Base-by-base conservation (phyloP, 1,140 invertebrate genomes). In the Hylaeus anthracinus region DNA sequence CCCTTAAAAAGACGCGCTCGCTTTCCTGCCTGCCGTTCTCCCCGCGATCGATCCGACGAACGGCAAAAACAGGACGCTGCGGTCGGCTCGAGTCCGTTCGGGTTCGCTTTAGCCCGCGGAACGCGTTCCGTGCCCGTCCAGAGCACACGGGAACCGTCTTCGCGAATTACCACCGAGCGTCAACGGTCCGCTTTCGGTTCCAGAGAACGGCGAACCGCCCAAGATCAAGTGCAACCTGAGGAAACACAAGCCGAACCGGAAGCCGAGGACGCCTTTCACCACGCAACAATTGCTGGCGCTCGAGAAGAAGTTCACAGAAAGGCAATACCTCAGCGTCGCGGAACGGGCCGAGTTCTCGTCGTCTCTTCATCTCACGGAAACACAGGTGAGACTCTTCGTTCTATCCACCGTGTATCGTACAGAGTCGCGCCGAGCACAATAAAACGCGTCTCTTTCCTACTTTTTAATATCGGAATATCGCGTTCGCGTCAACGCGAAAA, bases 221-320 rank as follows among this genome's bases (percentile, higher is more conserved):
- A 97, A 97, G 92, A 94, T 98, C 66, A 99, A 99, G 93, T 99
- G 98, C 94, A 98, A 98, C 91, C 94, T 99, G 71, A 94, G 98
- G 81, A 98, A 98, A 89, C 97, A 97, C 95, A 99, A 99, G 90
- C 98, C 98, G 41, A 99, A 99, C 94, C 94, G 99, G 77, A 99
- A 99, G 93, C 99, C 98, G 1, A 95, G 98, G 70, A 99, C 98
- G 0, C 98, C 98, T 1, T 99, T 99, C 94, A 99, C 98, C 9
- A 98, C 98, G 3, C 97, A 99, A 91, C 99, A 99, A 91, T 94
- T 99, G 51, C 92, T 99, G 48, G 97, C 98, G 8, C 94, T 99
- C 75, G 99, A 99, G 94, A 97, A 97, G 94, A 99, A 99, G 94
- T 99, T 99, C 94, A 95, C 97, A 10, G 96, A 98, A 92, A 99